Base-by-base conservation (phyloP, 2,888 invertebrate species). In the Magallana nippona region DNA sequence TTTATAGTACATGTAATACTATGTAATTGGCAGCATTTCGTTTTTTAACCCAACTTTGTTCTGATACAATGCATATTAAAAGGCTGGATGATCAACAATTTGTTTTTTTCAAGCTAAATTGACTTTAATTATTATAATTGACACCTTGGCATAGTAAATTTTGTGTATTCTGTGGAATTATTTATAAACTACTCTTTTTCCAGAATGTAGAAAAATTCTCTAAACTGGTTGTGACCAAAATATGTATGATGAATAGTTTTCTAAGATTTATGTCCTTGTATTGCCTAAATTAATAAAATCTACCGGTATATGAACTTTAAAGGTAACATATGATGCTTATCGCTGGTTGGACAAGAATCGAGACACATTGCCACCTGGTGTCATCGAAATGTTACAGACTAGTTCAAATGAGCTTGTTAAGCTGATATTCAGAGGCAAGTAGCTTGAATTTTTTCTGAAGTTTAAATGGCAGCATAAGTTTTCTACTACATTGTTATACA, bases 321-420 rank as follows among this genome's bases (percentile, higher is more conserved):
- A 93, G 92, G 93, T 93, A 55, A 90, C 88, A 19, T 94, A 94
- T 86, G 89, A 90, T 84, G 90, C 90, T 10, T 83, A 82, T 10
- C 87, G 88, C 15, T 94, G 93, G 93, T 87, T 94, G 82, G 93
- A 93, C 87, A 94, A 94, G 89, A 94, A 94, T 87, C 87, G 93
- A 56, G 94, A 94, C 87, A 93, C 93, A 0, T 85, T 93, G 57
- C 93, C 93, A 8, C 89, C 91, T 62, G 93, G 93, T 57, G 89
- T 93, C 55, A 91, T 90, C 86, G 91, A 93, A 83, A 90, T 93
- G 87, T 87, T 94, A 55, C 91, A 91, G 87, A 84, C 88, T 71
- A 93, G 93, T 82, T 84, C 84, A 44, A 93, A 93, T 87, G 83
- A 87, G 2, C 90, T 94, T 11, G 89, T 93, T 58, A 91, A 89